Evolutionary conservation across 2,113 vertebrate genomes (phyloP), one percentile per base, ranked within the genome.

Genomic region (Diglossa brunneiventris): DNA sequence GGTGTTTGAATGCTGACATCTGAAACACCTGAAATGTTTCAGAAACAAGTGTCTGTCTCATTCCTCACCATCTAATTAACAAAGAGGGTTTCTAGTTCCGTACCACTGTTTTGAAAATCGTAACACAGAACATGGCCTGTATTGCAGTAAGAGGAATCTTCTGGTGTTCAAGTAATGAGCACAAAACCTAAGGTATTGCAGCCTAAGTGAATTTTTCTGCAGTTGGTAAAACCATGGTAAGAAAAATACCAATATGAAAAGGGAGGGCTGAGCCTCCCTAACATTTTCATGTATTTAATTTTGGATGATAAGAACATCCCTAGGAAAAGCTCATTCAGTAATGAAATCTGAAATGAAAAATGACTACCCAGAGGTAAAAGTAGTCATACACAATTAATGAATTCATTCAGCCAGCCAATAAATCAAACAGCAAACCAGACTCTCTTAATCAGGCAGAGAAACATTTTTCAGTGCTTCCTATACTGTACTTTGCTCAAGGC

Each of bases 381-480:
- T 90, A 78, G 80, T 94, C 90, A 93, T 94, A 93, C 86, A 96
- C 83, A 97, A 95, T 96, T 96, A 96, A 95, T 96, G 64, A 95
- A 93, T 90, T 92, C 52, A 86, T 86, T 94, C 92, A 95, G 80
- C 61, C 61, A 94, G 42, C 42, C 79, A 96, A 94, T 96, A 96
- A 88, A 96, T 97, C 93, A 96, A 92, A 89, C 26, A 93, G 90
- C 59, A 92, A 94, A 77, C 39, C 72, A 78, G 88, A 78, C 73
- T 88, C 76, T 62, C 83, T 90, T 95, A 87, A 94, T 95, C 75
- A 88, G 44, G 49, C 55, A 93, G 2, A 86, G 68, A 83, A 96
- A 78, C 76, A 72, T 83, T 87, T 93, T 83, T 83, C 82, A 95
- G 72, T 86, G 79, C 73, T 90, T 80, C 79, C 87, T 66, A 86